Evolutionary conservation across 37 sponge, comb jelly and placozoan genomes (phyloP), one percentile per base, ranked within the genome.

Genomic region (Haliclona indistincta): DNA sequence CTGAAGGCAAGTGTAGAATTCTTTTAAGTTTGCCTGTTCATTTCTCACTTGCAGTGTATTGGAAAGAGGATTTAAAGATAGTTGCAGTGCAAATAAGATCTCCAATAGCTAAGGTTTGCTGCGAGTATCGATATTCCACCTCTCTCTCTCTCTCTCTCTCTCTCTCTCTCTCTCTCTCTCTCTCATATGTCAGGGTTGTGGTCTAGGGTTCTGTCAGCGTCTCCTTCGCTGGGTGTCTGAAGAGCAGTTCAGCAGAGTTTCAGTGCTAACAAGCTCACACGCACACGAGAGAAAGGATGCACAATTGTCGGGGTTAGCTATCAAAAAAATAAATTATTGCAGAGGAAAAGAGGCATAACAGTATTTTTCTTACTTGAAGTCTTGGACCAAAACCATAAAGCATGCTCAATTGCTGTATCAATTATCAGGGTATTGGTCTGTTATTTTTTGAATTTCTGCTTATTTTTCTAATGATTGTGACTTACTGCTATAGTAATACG

Each of bases 81-180:
- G 68, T 61, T 0, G 70, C 83, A 7, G 44, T 89, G 1, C 89
- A 89, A 47, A 20, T 89, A n/a, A 78, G 89, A 44, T 35, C 84
- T 5, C 89, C 89, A n/a, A 2, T 88, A 22, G 79, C 75, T 20
- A 82, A 82, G 89, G 89, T 88, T 73, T 17, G n/a, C n/a, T 54
- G 3, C 8, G 26, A 28, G 19, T 23, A 22, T 70, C 10, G 20
- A 3, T 6, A 54, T 28, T 13, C 20, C 11, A 38, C 17, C 22
- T 8, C 54, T 38, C 2, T 72, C 2, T 54, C 15, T 54, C 17
- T 25, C 17, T 1, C 2, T 68, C 25, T 68, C 13, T 25, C 40
- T 68, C 13, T 39, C 40, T 43, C 2, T 2, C 17, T 42, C 45
- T 40, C 23, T 3, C 1, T 4, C 38, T 19, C 23, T 5, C 3